These are phyloP conservation scores for Frankliniella intonsa DNA, from an alignment of 2,888 invertebrate species.

Conservation along the genomic window DNA sequence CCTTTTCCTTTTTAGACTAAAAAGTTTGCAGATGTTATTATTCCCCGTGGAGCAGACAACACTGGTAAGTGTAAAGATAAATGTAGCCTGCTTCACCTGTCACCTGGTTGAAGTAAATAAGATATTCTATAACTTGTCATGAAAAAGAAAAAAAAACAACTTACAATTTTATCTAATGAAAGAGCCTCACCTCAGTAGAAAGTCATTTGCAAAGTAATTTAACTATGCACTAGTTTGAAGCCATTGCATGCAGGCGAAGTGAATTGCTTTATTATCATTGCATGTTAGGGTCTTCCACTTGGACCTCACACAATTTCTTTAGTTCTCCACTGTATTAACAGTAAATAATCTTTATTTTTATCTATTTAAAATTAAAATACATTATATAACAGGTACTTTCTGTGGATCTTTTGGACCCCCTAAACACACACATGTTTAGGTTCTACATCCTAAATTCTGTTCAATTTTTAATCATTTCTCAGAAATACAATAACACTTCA, in stretches of 20 bases:
- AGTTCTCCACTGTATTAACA: not conserved
- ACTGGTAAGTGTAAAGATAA: constrained; percentile 62
- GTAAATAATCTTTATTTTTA: not conserved
- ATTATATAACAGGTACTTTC: not conserved
- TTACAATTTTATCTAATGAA: not conserved
- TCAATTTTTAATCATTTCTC: too few species aligned
- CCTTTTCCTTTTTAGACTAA: constrained; percentile 70
- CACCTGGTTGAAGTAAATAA: not conserved
- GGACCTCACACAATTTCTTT: not conserved
- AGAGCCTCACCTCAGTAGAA: too few species aligned
- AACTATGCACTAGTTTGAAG: not conserved
- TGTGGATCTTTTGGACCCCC: too few species aligned
- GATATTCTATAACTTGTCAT: not conserved
- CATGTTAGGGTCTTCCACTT: not conserved
- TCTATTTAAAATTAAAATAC: not conserved
- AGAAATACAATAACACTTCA: too few species aligned
- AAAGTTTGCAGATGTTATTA: constrained; percentile 99
- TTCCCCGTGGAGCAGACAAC: constrained; percentile 97
- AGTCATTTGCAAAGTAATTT: not conserved
- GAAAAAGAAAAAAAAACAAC: not conserved
- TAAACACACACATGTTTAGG: too few species aligned
- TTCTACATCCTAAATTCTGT: too few species aligned
- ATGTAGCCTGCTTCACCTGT: not conserved
- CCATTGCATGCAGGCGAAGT: not conserved
- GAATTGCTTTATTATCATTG: not conserved